Conservation (phyloP, 2,888 invertebrate genomes). For the Germaria angustata region DNA sequence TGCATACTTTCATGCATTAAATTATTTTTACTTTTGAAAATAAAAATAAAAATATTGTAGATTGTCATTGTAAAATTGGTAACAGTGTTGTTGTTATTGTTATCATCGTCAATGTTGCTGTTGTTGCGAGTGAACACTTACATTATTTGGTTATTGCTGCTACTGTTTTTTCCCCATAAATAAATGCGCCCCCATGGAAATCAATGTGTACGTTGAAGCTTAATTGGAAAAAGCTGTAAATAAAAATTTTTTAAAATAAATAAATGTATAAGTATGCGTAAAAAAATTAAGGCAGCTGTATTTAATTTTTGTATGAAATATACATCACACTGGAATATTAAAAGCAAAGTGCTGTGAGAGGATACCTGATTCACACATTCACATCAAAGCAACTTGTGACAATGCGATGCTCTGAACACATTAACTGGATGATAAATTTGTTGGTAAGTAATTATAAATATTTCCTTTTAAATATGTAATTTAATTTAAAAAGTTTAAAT, state of each 20-base stretch:
- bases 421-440: constrained; percentile 30
- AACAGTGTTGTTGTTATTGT: constrained; percentile 24
- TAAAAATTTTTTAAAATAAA: constrained; percentile 18
- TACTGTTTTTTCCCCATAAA: constrained; percentile 48
- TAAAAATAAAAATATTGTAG: neutral
- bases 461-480: neutral
- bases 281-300: neutral
- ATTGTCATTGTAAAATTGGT: constrained; percentile 2
- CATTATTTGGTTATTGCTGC: constrained; percentile 32
- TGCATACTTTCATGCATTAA: constrained; percentile 37
- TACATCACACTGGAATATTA: constrained; percentile 33
- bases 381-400: constrained; percentile 5
- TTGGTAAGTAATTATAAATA: constrained; percentile 22
- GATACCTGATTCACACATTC: constrained; percentile 30
- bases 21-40: constrained; percentile 9
- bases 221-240: constrained; percentile 64
- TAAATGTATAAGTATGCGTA: constrained; percentile 16
- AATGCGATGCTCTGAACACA: constrained; percentile 6
- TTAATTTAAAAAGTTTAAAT: neutral
- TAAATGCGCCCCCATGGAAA: constrained; percentile 65
- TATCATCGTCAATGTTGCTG: constrained; percentile 3
- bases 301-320: neutral
- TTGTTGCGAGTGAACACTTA: neutral
- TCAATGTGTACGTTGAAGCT: constrained; percentile 60
- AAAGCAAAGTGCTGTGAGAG: constrained; percentile 44